Evolutionary conservation across 2,797 vertebrate species (phyloP).

Genomic region (Morelia viridis): DNA sequence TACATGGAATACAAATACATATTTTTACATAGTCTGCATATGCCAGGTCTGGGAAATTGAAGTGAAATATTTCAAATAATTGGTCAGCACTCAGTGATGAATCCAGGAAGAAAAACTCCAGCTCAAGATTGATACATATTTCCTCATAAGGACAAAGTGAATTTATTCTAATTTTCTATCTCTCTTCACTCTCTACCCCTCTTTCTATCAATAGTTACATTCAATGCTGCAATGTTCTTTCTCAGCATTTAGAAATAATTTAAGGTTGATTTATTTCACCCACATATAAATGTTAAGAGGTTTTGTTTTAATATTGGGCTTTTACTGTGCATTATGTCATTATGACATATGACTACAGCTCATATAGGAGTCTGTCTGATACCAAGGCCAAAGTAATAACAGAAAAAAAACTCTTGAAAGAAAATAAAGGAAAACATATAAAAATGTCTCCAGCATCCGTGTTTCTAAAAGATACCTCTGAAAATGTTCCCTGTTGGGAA

Average conservation of each 20-base stretch:
- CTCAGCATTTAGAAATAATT: conserved; percentile 49
- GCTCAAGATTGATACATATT: conserved; percentile 53
- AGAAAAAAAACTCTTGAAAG: conserved; percentile 31
- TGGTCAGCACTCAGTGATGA: conserved; percentile 63
- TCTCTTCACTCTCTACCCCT: conserved; percentile 8
- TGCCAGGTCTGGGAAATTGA: conserved; percentile 70
- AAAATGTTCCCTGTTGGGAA: conserved; percentile 12
- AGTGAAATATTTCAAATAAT: conserved; percentile 70
- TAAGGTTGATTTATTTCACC: conserved; percentile 52
- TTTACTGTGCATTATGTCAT: conserved; percentile 39
- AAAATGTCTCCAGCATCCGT: conserved; percentile 6
- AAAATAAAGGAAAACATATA: conserved; percentile 1
- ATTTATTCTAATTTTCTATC: conserved; percentile 48
- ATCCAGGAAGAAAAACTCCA: conserved; percentile 65
- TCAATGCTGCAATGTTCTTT: conserved; percentile 40
- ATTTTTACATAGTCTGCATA: conserved; percentile 70
- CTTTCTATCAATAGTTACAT: conserved; percentile 48
- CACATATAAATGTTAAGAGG: conserved; percentile 31
- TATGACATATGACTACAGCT: conserved; percentile 30
- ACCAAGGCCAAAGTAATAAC: background rate
- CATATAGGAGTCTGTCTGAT: background rate
- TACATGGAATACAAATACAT: conserved; percentile 63
- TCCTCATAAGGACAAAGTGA: conserved; percentile 53
- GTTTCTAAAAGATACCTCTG: conserved; percentile 18
- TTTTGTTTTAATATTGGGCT: conserved; percentile 44